Evolutionary conservation across 2,888 invertebrate species (phyloP), one percentile per base, ranked within the genome.

Genomic region (Athrips mouffetella): DNA sequence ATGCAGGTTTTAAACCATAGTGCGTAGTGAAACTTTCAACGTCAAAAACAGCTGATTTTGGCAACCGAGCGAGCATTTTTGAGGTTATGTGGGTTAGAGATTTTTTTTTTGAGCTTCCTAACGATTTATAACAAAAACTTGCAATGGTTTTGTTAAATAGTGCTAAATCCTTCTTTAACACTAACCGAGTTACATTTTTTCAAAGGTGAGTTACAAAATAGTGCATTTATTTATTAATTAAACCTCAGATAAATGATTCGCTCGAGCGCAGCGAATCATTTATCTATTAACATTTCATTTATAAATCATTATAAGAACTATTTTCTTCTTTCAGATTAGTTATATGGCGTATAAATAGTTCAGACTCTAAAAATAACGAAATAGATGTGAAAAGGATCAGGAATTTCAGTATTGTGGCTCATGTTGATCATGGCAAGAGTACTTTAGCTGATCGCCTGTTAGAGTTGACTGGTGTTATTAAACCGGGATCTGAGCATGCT

Each of bases 351-450:
- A 59, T 61, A 37, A 73, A 66, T 2, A 76, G 75, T 60, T 65
- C 72, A 33, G 63, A 76, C 47, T 55, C 56, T 10, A 50, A 52
- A 3, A 58, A 59, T 7, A 67, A 67, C 23, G 51, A 49, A 18
- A 50, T 73, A 39, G 76, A 81, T 30, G 67, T 75, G n/a, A 67
- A 59, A 31, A 78, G 69, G 57, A 96, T 98, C 35, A 89, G 98
- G 49, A 98, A 98, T 77, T 98, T 98, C 71, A 95, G 98, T 79
- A 98, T 99, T 65, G 97, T 99, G 54, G 99, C 99, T n/a, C 99
- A 99, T 83, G 96, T 99, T 1, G 99, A 99, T 78, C 99, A 99
- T 89, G 99, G 99, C 0, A 99, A 99, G 87, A 97, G 97, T 77
- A 99, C 99, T 0, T 83, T 99, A 50, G 98, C 99, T 1, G 99